Evolutionary conservation across 1,140 invertebrate species (phyloP), one percentile per base, ranked within the genome.

Genomic region (Drosophila sturtevanti): DNA sequence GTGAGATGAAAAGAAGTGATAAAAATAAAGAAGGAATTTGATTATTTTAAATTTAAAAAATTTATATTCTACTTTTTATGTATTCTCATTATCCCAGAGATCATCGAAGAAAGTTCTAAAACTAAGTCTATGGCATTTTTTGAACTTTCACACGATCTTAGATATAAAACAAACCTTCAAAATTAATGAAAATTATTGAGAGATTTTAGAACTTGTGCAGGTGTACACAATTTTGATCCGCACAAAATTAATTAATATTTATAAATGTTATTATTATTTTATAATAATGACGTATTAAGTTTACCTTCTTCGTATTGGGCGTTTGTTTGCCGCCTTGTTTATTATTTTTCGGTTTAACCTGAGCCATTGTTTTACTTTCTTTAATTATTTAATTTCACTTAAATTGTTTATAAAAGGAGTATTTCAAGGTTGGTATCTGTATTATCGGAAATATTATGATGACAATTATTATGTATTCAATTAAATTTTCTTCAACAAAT

Each of bases 271-370:
- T n/a, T n/a, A n/a, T n/a, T n/a, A n/a, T n/a, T n/a, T n/a, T n/a
- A n/a, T 38, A 12, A 61, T 35, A 12, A 24, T 5, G n/a, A 14
- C n/a, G 12, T 52, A n/a, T 22, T 1, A 12, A 12, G 16, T 52
- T 90, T 91, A 91, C 90, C 90, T 91, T 91, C 63, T 91, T 91
- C 12, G 72, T 59, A 37, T 69, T 48, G 63, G 80, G 64, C 48
- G 77, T 76, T 81, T 90, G 89, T 76, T 91, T 91, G 76, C 81
- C 78, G 68, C 81, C 79, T 71, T 90, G 85, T 79, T 91, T 91
- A 75, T 76, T 91, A 72, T 79, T 90, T 79, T 91, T 91, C 59
- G 78, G 77, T 90, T 91, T 91, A 76, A 77, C 90, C 90, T 91
- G 89, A 90, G 90, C 90, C 90, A 91, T 91, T 85, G 55, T 72